phyloP scores from a whole-genome alignment of 2,888 invertebrate genomes.

The Xestoiulus laeticollis region DNA sequence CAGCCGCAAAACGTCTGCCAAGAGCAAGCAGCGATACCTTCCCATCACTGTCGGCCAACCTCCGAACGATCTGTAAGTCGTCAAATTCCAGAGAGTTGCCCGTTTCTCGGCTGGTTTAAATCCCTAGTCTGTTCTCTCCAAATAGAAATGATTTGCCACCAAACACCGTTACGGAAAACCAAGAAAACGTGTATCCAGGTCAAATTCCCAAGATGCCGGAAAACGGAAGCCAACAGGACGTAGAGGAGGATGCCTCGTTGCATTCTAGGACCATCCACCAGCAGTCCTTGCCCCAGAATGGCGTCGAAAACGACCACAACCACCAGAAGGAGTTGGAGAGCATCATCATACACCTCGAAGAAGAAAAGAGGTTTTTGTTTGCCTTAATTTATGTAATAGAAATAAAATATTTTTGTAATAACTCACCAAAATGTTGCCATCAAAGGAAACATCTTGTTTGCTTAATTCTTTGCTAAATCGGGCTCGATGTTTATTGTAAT shows the following conservation, averaged over 20 bases:
- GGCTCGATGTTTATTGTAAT: too few species aligned
- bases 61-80: slow-evolving; percentile 38
- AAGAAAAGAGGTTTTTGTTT: slow-evolving; percentile 63
- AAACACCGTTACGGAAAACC: not conserved
- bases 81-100: not conserved
- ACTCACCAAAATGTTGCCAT: not conserved
- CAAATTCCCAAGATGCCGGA: not conserved
- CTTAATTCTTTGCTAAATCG: too few species aligned
- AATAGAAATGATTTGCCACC: not conserved
- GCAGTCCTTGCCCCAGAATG: slow-evolving; percentile 1
- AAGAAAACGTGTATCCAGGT: not conserved
- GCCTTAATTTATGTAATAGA: not conserved
- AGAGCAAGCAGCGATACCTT: slow-evolving; percentile 60
- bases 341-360: slow-evolving; percentile 76
- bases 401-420: not conserved
- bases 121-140: not conserved
- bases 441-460: not conserved
- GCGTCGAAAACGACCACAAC: not conserved
- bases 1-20: slow-evolving; percentile 55
- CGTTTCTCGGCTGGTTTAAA: not conserved
- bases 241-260: not conserved
- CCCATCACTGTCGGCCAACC: slow-evolving; percentile 58
- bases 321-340: slow-evolving; percentile 72
- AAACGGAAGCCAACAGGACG: not conserved
- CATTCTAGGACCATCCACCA: slow-evolving; percentile 1